Percentiles rank a stretch among this genome's conserved stretches.
These are phyloP conservation scores for Dicyrtoma fusca DNA, from an alignment of 2,888 invertebrate species.

Conservation along the genomic window DNA sequence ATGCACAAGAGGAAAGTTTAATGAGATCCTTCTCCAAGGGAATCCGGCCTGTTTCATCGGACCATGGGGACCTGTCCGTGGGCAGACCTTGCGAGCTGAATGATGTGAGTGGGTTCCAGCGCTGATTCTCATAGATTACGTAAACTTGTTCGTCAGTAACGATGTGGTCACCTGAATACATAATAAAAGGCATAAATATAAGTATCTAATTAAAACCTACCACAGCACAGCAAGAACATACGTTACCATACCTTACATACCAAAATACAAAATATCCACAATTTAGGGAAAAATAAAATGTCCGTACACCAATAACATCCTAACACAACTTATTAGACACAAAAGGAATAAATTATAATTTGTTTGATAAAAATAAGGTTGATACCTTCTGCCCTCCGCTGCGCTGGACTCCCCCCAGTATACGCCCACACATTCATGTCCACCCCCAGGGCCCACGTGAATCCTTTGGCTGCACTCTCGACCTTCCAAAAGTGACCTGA, in stretches of 20 bases:
- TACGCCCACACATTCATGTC: constrained; percentile 89
- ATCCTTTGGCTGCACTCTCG: constrained; percentile 75
- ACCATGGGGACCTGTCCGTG: constrained; percentile 87
- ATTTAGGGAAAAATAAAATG: no score
- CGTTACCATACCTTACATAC: not conserved
- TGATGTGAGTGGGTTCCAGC: constrained; percentile 89
- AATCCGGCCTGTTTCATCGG: constrained; percentile 80
- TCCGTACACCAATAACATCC: no score
- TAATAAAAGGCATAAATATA: no score
- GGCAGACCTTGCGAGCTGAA: constrained; percentile 81
- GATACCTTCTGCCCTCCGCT: constrained; percentile 34
- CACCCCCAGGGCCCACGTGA: constrained; percentile 89
- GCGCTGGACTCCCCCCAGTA: constrained; percentile 68
- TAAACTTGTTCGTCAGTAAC: constrained; percentile 80
- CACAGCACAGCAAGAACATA: constrained; percentile 6
- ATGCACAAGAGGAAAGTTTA: constrained; percentile 80
- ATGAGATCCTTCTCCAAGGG: constrained; percentile 84
- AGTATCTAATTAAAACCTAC: no score
- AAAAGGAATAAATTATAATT: not conserved
- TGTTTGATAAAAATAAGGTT: no score
- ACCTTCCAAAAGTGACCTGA: constrained; percentile 81
- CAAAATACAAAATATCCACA: not conserved
- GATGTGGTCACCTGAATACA: constrained; percentile 35
- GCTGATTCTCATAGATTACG: constrained; percentile 86
- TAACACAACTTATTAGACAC: no score